Conservation (phyloP, 2,113 vertebrate genomes). For the Beaufortia kweichowensis region DNA sequence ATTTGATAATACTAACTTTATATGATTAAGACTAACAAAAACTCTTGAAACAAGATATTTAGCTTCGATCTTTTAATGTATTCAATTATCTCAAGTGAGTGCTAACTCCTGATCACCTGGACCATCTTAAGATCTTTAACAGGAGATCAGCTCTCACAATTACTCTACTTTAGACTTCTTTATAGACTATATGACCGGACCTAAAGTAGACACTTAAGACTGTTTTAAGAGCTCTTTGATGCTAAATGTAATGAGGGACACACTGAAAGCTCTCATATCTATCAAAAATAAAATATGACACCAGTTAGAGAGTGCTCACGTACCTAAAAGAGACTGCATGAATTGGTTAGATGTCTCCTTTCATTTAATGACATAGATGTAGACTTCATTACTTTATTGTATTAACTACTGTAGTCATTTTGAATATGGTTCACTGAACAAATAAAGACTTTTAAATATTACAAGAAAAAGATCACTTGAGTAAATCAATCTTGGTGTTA, state of each 20-base stretch:
- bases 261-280: not conserved
- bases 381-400: slow-evolving; percentile 4
- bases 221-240: not conserved
- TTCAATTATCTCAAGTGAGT: not conserved
- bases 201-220: not conserved
- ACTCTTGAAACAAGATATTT: not conserved
- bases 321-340: not conserved
- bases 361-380: not conserved
- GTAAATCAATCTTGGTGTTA: slow-evolving; percentile 14
- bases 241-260: not conserved
- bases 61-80: not conserved
- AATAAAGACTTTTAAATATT: slow-evolving; percentile 7
- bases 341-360: not conserved
- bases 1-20: not conserved
- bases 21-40: not conserved
- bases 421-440: slow-evolving; percentile 22
- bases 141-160: slow-evolving; percentile 12
- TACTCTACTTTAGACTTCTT: slow-evolving; percentile 11
- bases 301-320: not conserved
- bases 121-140: not conserved
- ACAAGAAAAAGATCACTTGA: slow-evolving; percentile 17
- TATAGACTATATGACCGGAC: not conserved
- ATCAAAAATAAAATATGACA: not conserved
- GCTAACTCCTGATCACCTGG: not conserved
- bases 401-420: not conserved